Evolutionary conservation across 2,113 vertebrate species (phyloP), one percentile per base, ranked within the genome.

Genomic region (Rhineura floridana): DNA sequence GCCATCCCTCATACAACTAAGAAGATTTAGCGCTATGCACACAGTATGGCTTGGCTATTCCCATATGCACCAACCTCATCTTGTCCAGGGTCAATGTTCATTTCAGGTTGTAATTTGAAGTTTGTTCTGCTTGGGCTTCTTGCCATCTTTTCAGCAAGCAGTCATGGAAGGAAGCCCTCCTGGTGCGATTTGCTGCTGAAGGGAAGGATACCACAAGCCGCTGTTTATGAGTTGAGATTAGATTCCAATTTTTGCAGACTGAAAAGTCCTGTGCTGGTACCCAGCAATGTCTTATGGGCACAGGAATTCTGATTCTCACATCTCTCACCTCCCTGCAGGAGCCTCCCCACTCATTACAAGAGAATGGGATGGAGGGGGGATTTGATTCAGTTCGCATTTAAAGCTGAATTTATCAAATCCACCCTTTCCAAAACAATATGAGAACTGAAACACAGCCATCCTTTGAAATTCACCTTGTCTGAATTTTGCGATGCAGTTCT

Each of bases 71-170:
- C 39, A 70, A 15, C 15, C 21, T 81, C 79, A 1, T 39, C 17
- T 84, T 17, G 73, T 46, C 42, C 8, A 84, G 39, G 50, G 63
- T 84, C 82, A 84, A 55, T 69, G 48, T 87, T 86, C 48, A 62
- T 83, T 87, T 78, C n/a, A 46, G 50, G 48, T 13, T 48, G 48
- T 23, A 62, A 52, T 86, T 83, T 67, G 59, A 59, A 82, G 48
- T 39, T 65, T 67, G 30, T 46, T 67, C 79, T 76, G 9, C 19
- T 80, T 72, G 44, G 44, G 80, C n/a, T 83, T 67, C 62, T 30
- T 65, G 44, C 70, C 80, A 76, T 65, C 80, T 50, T 88, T 88
- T 48, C 44, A 50, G 59, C 50, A 83, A 83, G 36, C 55, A 65
- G 23, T 65, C 15, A 5, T 63, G n/a, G 72, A 67, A 52, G n/a